Percentiles rank a stretch among this genome's conserved stretches.
Evolutionary conservation across 2,113 vertebrate genomes (phyloP).

Genomic region (Mustelus asterias): DNA sequence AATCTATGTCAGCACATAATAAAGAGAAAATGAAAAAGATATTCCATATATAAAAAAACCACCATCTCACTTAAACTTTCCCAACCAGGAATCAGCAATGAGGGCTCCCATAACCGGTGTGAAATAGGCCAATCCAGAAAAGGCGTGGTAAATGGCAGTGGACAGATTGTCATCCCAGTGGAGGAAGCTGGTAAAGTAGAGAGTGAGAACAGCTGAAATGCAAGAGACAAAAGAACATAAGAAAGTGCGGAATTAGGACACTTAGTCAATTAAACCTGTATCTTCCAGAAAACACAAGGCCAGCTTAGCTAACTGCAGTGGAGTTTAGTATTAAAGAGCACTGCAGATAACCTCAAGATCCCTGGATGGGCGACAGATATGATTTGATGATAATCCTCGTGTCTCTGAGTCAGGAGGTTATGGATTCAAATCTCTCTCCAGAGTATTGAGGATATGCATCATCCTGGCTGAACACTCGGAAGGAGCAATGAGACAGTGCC

Average conservation of each 20-base stretch:
- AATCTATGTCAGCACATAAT: neutral
- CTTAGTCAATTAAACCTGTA: neutral
- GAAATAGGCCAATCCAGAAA: slow-evolving; percentile 88
- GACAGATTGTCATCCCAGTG: slow-evolving; percentile 83
- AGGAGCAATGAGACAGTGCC: too few relatives aligned
- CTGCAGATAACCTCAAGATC: neutral
- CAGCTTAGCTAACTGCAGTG: neutral
- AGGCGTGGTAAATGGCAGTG: slow-evolving; percentile 89
- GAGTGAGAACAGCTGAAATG: slow-evolving; percentile 75
- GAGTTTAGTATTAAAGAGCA: neutral
- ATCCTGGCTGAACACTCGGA: too few relatives aligned
- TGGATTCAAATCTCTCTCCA: too few relatives aligned
- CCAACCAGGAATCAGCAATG: slow-evolving; percentile 93
- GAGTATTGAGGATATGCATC: too few relatives aligned
- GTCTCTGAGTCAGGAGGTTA: too few relatives aligned
- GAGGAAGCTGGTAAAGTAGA: slow-evolving; percentile 88
- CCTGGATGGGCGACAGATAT: neutral
- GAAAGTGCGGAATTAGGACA: neutral
- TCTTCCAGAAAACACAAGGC: neutral
- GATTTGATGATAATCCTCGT: too few relatives aligned
- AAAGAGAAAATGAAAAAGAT: neutral
- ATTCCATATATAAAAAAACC: neutral
- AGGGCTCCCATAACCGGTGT: slow-evolving; percentile 86
- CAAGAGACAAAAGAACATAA: slow-evolving; percentile 24
- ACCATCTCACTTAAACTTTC: slow-evolving; percentile 85